Evolutionary conservation across 2,113 vertebrate species (phyloP), one percentile per base, ranked within the genome.

Genomic region (Rhea pennata): DNA sequence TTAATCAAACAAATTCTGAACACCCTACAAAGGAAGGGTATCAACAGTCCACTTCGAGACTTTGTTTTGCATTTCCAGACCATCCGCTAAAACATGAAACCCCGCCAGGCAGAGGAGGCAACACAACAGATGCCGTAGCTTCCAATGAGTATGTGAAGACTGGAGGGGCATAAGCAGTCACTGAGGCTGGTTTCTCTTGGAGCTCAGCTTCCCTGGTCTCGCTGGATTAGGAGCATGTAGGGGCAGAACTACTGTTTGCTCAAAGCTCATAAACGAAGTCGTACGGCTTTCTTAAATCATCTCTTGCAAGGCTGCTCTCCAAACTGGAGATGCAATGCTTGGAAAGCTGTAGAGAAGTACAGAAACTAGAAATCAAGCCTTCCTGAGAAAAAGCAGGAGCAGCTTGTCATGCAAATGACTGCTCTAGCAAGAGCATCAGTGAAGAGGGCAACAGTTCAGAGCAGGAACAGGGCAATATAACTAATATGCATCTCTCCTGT

Each of bases 1-100:
- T 48, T 9, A 85, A 82, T 44, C 73, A 48, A 82, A 82, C 65
- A 48, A 82, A 82, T 20, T 69, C 53, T 72, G 29, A 92, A 58
- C 51, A 67, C 20, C 27, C 66, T 72, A 24, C 22, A 76, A 87
- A 91, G 40, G 20, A 84, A 51, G 27, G 36, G 9, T 66, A 53
- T 72, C 53, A 93, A 78, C 73, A 87, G 70, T 87, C 66, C 83
- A 48, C 58, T 50, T 59, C 1, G 19, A 88, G 54, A 69, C 15
- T 80, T 61, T 61, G 29, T 14, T 92, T 87, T 82, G 22, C 44
- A 19, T 69, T 95, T 92, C 66, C 87, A 73, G 44, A 84, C 77
- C 81, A 95, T 76, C 81, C 88, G 85, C 69, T 91, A 76, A 50
- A 82, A 15, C 48, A 75, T 36, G 31, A 87, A 81, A 79, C 20